Conservation (phyloP, 92 coral and sea anemone species). For the Galaxea fascicularis region DNA sequence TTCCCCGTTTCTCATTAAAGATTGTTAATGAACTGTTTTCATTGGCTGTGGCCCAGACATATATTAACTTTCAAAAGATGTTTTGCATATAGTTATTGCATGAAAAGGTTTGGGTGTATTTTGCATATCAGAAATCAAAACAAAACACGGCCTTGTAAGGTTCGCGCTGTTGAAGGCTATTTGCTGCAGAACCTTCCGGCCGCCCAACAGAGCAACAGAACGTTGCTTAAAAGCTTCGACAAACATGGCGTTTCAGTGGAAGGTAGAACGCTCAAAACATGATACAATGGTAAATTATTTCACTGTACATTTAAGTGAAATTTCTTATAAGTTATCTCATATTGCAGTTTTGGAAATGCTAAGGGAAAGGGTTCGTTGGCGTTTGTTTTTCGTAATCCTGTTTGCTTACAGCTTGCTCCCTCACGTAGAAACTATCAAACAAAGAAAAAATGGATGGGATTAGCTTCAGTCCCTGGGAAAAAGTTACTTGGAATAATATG, state of each 20-base stretch:
- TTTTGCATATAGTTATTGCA: constrained; percentile 18
- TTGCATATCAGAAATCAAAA: constrained; percentile 36
- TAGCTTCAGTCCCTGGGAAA: too few relatives aligned
- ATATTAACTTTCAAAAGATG: background rate
- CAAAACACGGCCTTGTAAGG: background rate
- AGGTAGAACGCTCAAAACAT: constrained; percentile 31
- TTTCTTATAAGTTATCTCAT: background rate
- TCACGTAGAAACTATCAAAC: background rate
- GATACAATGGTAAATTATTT: constrained; percentile 25
- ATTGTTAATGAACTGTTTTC: background rate
- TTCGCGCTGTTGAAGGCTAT: background rate
- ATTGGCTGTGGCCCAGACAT: background rate
- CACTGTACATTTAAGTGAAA: background rate
- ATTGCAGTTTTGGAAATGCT: background rate
- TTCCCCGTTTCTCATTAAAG: background rate
- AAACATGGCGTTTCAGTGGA: constrained; percentile 18
- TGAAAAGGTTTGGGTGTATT: background rate
- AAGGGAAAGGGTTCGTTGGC: background rate
- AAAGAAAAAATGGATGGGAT: background rate
- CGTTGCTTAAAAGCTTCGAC: background rate
- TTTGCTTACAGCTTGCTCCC: background rate
- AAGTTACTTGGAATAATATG: too few relatives aligned
- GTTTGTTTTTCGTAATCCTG: background rate
- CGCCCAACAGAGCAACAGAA: background rate
- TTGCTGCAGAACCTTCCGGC: background rate